Evolutionary conservation across 2,797 vertebrate genomes (phyloP).

Genomic region (Antrozous pallidus): DNA sequence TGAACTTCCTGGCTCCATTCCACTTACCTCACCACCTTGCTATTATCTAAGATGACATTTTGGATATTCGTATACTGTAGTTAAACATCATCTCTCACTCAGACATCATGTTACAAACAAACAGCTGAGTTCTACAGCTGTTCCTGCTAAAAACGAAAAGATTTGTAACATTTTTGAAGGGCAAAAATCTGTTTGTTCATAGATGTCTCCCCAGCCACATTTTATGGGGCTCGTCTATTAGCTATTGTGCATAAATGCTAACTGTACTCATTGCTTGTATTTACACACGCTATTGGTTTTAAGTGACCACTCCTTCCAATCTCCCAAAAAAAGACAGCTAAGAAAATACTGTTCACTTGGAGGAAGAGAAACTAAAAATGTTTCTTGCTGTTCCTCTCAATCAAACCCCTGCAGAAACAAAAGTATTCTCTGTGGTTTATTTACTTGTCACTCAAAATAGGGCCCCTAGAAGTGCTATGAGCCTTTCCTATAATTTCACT

Average conservation of each 20-base stretch:
- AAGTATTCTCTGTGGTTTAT: constrained; percentile 69
- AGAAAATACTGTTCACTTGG: constrained; percentile 51
- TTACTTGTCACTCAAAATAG: constrained; percentile 62
- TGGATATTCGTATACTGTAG: constrained; percentile 2
- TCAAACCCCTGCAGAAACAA: constrained; percentile 61
- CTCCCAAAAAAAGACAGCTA: constrained; percentile 59
- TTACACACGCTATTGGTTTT: constrained; percentile 48
- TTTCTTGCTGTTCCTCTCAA: constrained; percentile 67
- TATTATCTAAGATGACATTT: constrained; percentile 35
- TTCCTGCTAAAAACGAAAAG: constrained; percentile 50
- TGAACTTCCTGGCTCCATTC: constrained; percentile 55
- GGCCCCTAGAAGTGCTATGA: constrained; percentile 46
- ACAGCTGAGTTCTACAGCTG: constrained; percentile 60
- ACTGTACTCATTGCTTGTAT: background rate
- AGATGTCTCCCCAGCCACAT: constrained; percentile 7
- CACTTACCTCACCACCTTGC: constrained; percentile 24
- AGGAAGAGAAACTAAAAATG: constrained; percentile 73
- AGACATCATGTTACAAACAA: constrained; percentile 40
- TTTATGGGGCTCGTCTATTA: background rate
- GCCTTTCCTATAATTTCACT: constrained; percentile 48
- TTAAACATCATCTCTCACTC: constrained; percentile 44
- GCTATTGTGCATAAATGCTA: background rate
- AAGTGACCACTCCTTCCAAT: constrained; percentile 54
- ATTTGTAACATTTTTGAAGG: constrained; percentile 48
- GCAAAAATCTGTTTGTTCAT: constrained; percentile 45